Conservation (phyloP, 2,888 invertebrate species). For the Lutraria lutraria region DNA sequence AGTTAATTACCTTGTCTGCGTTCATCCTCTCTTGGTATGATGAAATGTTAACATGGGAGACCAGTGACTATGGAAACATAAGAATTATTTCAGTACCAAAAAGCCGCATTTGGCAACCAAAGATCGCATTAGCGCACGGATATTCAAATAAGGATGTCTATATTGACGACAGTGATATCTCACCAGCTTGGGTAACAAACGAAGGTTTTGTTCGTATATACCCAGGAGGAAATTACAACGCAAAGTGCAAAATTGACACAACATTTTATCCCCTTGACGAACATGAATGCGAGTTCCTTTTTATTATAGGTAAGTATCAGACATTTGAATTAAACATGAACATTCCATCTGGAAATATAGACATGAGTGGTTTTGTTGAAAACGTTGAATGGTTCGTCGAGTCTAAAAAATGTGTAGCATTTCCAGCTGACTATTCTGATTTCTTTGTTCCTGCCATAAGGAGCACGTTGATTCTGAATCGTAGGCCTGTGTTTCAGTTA, state of each 20-base stretch:
- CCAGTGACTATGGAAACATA: background rate
- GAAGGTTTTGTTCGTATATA: background rate
- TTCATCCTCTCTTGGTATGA: background rate
- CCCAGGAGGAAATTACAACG: background rate
- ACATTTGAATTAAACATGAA: background rate
- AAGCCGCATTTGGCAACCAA: background rate
- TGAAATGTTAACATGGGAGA: background rate
- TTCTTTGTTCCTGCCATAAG: background rate
- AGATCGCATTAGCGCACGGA: background rate
- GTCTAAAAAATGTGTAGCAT: background rate
- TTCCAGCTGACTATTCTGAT: no score
- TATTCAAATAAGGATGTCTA: background rate
- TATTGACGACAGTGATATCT: background rate
- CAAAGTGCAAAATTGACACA: background rate
- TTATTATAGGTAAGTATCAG: background rate
- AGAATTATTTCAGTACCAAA: background rate
- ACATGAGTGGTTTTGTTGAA: background rate
- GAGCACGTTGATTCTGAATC: background rate
- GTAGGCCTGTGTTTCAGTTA: background rate
- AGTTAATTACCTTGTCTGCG: background rate
- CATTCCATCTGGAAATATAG: background rate
- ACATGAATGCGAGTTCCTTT: background rate
- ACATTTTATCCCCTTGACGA: background rate
- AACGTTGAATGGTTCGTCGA: background rate
- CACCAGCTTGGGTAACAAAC: background rate